These are phyloP conservation scores for Scomber japonicus DNA, from an alignment of 2,113 vertebrate species.

Conservation along the genomic window DNA sequence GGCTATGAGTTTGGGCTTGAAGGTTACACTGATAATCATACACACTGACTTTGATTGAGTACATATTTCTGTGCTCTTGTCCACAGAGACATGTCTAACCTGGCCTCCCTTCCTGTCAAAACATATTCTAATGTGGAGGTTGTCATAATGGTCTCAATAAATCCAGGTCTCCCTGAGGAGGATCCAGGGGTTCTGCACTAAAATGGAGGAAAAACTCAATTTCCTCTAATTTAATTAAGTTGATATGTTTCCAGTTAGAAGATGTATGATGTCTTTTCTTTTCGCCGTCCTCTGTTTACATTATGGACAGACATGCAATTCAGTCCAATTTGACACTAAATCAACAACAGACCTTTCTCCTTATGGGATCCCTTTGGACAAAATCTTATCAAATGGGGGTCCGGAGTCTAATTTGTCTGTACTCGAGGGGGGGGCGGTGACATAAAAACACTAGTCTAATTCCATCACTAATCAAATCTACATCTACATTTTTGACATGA, in stretches of 20 bases:
- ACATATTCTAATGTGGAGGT: constrained; percentile 46
- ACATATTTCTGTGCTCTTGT: constrained; percentile 30
- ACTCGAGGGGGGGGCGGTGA: constrained; percentile 13
- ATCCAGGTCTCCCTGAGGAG: constrained; percentile 13
- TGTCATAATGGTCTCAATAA: constrained; percentile 36
- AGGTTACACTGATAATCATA: no score
- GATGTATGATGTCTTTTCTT: constrained; percentile 13
- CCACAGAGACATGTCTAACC: constrained; percentile 45
- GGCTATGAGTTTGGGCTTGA: no score
- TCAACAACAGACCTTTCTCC: constrained; percentile 52
- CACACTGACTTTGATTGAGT: no score
- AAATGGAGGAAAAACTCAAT: constrained; percentile 28
- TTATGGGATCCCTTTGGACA: constrained; percentile 8
- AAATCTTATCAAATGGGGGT: constrained; percentile 42
- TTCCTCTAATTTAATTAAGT: constrained; percentile 33
- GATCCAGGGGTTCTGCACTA: constrained; percentile 13
- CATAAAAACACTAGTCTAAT: constrained; percentile 36
- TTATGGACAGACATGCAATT: constrained; percentile 13
- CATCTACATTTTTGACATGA: constrained; percentile 55
- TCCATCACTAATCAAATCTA: constrained; percentile 60
- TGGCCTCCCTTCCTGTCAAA: constrained; percentile 37
- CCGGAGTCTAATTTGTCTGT: constrained; percentile 41
- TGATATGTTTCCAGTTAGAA: constrained; percentile 42
- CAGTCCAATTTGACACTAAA: constrained; percentile 42
- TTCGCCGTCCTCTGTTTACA: constrained; percentile 10